Conservation (phyloP, 2,888 invertebrate species). For the Noctua pronuba region DNA sequence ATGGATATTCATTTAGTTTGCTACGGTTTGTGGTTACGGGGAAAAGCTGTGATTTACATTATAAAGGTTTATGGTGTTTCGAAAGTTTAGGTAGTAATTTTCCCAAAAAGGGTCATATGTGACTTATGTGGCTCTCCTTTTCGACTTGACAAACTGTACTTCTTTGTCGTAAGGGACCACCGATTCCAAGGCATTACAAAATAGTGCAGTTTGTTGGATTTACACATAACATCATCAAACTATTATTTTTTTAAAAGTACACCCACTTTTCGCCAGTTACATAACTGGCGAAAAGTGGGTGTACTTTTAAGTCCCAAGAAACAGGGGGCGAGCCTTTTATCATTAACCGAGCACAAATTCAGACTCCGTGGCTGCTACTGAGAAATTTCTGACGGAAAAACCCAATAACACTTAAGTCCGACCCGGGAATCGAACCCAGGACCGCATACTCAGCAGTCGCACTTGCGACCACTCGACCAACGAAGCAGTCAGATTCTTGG, state of each 20-base stretch:
- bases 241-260: no score
- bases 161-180: background rate
- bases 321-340: no score
- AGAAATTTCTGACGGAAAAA: no score
- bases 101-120: background rate
- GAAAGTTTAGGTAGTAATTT: background rate
- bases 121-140: background rate
- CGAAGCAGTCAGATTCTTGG: background rate
- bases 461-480: no score
- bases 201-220: background rate
- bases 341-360: no score
- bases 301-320: no score
- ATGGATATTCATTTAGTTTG: constrained; percentile 53
- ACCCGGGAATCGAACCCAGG: no score
- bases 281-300: no score
- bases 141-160: background rate
- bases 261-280: background rate
- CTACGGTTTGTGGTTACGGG: constrained; percentile 33
- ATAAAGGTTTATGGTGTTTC: background rate
- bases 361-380: no score
- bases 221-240: background rate
- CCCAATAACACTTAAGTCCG: no score
- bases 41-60: background rate
- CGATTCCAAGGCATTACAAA: background rate
- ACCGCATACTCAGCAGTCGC: no score